Conservation (phyloP, 2,888 invertebrate genomes). For the Nemotelus pantherinus region DNA sequence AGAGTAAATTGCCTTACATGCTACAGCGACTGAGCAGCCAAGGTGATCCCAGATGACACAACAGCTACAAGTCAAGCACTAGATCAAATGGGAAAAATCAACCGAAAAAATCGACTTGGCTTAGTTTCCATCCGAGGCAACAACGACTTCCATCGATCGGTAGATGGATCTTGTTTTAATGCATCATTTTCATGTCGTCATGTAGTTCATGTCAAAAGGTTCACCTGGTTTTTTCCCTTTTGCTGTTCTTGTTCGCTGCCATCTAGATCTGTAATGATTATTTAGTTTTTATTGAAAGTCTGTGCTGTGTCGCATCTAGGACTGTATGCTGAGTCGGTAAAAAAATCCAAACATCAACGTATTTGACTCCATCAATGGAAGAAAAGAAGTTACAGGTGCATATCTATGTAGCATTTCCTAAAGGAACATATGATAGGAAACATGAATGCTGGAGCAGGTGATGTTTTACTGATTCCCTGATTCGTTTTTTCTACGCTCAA, state of each 20-base stretch:
- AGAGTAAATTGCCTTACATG: background rate
- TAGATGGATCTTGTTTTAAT: conserved; percentile 26
- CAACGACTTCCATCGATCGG: background rate
- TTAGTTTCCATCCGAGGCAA: background rate
- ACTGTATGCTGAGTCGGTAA: no score
- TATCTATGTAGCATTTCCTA: no score
- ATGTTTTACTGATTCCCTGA: conserved; percentile 35
- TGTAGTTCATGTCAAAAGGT: conserved; percentile 43
- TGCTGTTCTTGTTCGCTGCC: no score
- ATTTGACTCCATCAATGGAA: no score
- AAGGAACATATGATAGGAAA: no score
- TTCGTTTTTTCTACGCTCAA: conserved; percentile 18
- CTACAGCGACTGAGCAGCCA: background rate
- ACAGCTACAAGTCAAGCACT: conserved; percentile 4
- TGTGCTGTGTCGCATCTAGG: no score
- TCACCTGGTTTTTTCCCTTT: conserved; percentile 2
- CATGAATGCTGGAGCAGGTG: conserved; percentile 1
- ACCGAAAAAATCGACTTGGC: background rate
- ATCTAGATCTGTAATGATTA: conserved; percentile 12
- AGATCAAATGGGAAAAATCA: background rate
- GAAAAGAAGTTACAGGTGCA: no score
- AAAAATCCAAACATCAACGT: no score
- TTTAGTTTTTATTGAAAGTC: background rate
- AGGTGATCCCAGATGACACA: no score
- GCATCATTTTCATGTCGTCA: conserved; percentile 46